Conservation (phyloP, 1,140 invertebrate species). For the Riptortus pedestris region DNA sequence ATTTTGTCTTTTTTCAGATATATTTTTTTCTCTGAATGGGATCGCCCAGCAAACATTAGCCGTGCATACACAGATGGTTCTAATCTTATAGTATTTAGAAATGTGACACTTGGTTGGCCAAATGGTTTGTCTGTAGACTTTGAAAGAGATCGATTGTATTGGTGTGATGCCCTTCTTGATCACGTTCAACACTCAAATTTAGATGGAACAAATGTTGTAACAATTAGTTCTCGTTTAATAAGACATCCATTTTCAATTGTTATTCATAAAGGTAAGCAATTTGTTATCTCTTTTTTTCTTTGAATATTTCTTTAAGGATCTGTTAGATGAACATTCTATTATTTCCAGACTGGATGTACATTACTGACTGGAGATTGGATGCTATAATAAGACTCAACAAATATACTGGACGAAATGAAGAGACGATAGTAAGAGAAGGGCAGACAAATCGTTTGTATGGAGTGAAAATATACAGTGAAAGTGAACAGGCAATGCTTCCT, state of each 20-base stretch:
- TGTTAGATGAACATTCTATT: too few relatives aligned
- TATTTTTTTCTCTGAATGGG: slow-evolving; percentile 94
- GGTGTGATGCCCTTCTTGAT: slow-evolving; percentile 90
- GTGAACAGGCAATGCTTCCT: slow-evolving; percentile 58
- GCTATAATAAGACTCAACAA: slow-evolving; percentile 89
- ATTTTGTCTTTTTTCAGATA: slow-evolving; percentile 39
- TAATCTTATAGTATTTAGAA: slow-evolving; percentile 76
- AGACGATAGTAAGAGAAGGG: slow-evolving; percentile 73
- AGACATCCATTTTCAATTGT: slow-evolving; percentile 94
- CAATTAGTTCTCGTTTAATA: slow-evolving; percentile 77
- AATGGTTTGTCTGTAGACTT: slow-evolving; percentile 92
- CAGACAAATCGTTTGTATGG: slow-evolving; percentile 85
- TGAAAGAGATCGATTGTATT: slow-evolving; percentile 72
- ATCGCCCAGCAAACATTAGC: slow-evolving; percentile 89
- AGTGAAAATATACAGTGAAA: slow-evolving; percentile 78
- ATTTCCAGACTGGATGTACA: slow-evolving; percentile 77
- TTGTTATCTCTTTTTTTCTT: neutral
- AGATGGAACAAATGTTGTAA: slow-evolving; percentile 85
- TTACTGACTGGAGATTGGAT: slow-evolving; percentile 93
- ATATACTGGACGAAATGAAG: slow-evolving; percentile 72
- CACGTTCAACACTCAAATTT: slow-evolving; percentile 92
- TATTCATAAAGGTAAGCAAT: slow-evolving; percentile 55
- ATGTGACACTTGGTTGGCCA: slow-evolving; percentile 89
- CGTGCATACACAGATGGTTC: slow-evolving; percentile 79
- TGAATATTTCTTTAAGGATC: too few relatives aligned